Conservation (phyloP, 2,888 invertebrate species). For the Ashinkailepas kermadecensis region DNA sequence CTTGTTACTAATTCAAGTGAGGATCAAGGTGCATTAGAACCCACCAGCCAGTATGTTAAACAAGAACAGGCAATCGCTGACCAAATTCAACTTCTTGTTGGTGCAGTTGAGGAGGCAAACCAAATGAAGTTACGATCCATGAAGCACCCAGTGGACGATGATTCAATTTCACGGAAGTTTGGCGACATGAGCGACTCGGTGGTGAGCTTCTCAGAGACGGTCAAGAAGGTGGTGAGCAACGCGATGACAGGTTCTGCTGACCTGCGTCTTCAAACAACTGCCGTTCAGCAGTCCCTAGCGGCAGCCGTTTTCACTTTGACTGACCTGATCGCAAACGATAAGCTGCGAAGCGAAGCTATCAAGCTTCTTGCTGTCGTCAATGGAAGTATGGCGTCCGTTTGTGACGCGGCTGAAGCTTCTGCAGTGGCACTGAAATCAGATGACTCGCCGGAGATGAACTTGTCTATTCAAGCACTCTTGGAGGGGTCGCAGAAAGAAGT, state of each 20-base stretch:
- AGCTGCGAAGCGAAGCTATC: not conserved
- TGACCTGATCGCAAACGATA: not conserved
- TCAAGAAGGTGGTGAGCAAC: not conserved
- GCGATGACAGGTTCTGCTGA: not conserved
- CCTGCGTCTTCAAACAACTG: not conserved
- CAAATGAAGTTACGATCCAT: not conserved
- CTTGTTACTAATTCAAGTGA: not conserved
- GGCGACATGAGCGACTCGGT: not conserved
- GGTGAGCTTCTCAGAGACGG: not conserved
- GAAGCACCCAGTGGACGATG: not conserved
- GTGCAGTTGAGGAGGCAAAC: not conserved
- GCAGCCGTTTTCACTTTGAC: not conserved
- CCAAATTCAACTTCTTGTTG: not conserved
- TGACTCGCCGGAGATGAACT: not conserved
- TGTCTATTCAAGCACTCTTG: not conserved
- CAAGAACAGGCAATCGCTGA: not conserved
- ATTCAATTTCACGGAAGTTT: not conserved
- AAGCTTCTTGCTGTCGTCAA: not conserved
- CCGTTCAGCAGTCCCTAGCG: conserved; percentile 2
- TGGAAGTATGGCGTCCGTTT: not conserved
- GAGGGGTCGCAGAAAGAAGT: not conserved
- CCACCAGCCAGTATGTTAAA: too few relatives aligned
- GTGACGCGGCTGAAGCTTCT: not conserved
- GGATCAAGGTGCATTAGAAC: too few relatives aligned
- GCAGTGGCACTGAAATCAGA: not conserved